These are phyloP conservation scores for Galaxias olidus DNA, from an alignment of 2,797 vertebrate genomes.

Conservation along the genomic window DNA sequence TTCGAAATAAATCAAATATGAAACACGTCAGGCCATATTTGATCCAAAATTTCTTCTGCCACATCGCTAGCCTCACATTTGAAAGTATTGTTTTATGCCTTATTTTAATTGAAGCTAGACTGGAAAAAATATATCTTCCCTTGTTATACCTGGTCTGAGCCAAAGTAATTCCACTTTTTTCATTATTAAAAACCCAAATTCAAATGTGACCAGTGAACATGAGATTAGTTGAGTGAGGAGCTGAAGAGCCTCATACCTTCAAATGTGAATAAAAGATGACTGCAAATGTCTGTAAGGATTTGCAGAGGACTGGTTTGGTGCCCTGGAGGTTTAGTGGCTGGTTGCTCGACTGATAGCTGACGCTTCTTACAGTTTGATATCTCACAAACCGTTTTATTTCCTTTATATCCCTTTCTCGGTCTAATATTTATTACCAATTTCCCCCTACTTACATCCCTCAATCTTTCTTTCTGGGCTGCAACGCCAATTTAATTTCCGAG, in stretches of 20 bases:
- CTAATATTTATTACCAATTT: neutral
- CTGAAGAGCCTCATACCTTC: conserved; percentile 5
- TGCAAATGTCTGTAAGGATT: conserved; percentile 6
- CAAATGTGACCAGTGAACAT: neutral
- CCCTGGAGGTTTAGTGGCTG: neutral
- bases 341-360: conserved; percentile 9
- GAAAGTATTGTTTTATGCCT: too few species aligned
- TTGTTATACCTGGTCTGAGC: neutral
- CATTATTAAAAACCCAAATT: neutral
- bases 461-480: neutral
- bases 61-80: too few species aligned
- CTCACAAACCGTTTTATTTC: too few species aligned
- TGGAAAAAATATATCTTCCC: neutral
- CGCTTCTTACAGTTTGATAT: too few species aligned
- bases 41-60: too few species aligned
- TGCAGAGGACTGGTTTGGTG: neutral
- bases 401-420: too few species aligned
- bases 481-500: too few species aligned
- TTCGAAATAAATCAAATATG: too few species aligned
- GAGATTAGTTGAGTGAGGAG: conserved; percentile 17
- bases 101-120: too few species aligned
- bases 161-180: neutral
- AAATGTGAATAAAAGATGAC: conserved; percentile 22
- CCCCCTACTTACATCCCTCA: neutral
- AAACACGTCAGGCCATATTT: too few species aligned